Conservation (phyloP, 2,113 vertebrate species). For the Numida meleagris region DNA sequence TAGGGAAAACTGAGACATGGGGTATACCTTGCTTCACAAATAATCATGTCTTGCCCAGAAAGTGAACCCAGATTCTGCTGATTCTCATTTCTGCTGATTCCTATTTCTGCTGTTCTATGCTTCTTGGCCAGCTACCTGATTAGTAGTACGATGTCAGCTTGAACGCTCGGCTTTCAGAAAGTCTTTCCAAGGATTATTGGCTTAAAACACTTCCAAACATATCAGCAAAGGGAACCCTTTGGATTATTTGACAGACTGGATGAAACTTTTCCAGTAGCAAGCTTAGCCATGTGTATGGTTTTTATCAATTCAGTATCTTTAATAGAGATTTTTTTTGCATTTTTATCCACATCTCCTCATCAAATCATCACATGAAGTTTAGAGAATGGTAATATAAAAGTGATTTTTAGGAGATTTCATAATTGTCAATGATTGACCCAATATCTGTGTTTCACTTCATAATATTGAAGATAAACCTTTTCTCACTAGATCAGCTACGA, state of each 20-base stretch:
- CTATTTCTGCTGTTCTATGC: not conserved
- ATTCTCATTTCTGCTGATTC: not conserved
- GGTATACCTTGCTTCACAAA: not conserved
- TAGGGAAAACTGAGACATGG: not conserved
- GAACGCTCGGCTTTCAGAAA: not conserved
- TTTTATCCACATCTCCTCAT: not conserved
- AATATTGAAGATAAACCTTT: not conserved
- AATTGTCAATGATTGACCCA: not conserved
- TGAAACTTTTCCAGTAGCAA: not conserved
- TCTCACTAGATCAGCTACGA: not conserved
- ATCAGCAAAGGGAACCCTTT: not conserved
- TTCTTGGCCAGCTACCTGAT: not conserved
- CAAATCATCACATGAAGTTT: not conserved
- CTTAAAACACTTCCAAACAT: not conserved
- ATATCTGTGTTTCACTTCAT: not conserved
- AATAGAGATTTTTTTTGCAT: not conserved
- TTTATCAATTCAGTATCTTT: not conserved
- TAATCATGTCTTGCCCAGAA: not conserved
- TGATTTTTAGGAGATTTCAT: not conserved
- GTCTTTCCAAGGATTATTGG: not conserved
- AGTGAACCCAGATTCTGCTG: not conserved
- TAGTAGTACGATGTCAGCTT: not conserved
- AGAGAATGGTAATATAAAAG: not conserved
- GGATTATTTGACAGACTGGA: not conserved
- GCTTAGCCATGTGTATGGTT: not conserved